A percentile compares a stretch with the other conserved stretches of the same genome.
Conservation (phyloP, 2,113 vertebrate species). For the Cochlearius cochlearius region DNA sequence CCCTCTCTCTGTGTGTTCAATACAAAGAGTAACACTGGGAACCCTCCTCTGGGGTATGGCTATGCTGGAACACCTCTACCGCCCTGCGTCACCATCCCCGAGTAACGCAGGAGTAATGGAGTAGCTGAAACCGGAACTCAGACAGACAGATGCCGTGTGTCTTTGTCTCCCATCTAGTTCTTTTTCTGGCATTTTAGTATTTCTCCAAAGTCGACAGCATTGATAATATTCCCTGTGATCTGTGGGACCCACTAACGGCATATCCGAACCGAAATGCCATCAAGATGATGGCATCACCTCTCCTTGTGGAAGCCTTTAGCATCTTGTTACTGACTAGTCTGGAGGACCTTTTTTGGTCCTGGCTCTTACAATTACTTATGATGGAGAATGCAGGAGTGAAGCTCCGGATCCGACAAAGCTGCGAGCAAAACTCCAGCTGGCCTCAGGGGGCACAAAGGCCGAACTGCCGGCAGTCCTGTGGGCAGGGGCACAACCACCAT, state of each 20-base stretch:
- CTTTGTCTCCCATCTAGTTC: neutral
- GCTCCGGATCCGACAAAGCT: neutral
- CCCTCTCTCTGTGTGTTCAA: neutral
- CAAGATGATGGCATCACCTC: neutral
- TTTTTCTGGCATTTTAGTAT: neutral
- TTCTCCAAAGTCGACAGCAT: neutral
- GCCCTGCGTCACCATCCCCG: neutral
- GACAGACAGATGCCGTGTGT: neutral
- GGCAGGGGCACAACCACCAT: neutral
- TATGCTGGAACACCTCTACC: neutral
- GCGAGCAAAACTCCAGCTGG: neutral
- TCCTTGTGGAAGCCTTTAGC: neutral
- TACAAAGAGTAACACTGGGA: neutral
- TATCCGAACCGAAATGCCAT: neutral
- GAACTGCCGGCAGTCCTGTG: neutral
- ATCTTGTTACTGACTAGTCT: neutral
- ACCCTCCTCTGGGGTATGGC: neutral
- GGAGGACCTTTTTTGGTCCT: neutral
- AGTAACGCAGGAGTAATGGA: neutral
- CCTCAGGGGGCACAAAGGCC: accelerated
- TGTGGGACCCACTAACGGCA: neutral
- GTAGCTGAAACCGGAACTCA: neutral
- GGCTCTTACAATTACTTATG: neutral
- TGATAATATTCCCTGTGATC: neutral
- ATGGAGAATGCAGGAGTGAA: neutral